Conservation (phyloP, 2,888 invertebrate species). For the Ornithoptera priamus region DNA sequence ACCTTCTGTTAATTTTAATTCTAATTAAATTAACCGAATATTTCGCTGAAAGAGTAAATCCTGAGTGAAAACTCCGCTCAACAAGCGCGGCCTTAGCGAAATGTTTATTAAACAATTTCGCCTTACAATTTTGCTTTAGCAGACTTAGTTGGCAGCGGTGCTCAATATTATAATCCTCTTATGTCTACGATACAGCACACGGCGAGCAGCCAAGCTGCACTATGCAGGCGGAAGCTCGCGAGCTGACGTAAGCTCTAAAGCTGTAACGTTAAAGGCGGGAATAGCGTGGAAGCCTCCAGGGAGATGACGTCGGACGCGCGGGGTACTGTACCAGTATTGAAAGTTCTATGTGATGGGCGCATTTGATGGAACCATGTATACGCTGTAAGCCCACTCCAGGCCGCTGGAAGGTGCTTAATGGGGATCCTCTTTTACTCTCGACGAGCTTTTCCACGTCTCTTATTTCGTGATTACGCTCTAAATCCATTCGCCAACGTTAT, state of each 20-base stretch:
- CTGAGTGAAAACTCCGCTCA: slow-evolving; percentile 6
- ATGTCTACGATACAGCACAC: slow-evolving; percentile 43
- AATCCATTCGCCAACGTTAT: background rate
- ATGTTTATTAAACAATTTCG: slow-evolving; percentile 55
- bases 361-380: slow-evolving; percentile 28
- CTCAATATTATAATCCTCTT: slow-evolving; percentile 52
- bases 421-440: slow-evolving; percentile 33
- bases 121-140: slow-evolving; percentile 48
- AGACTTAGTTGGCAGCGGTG: slow-evolving; percentile 44
- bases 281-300: background rate
- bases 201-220: slow-evolving; percentile 18
- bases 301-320: slow-evolving; percentile 2
- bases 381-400: slow-evolving; percentile 38
- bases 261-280: background rate
- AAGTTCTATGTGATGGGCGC: slow-evolving; percentile 30
- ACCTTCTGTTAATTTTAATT: no score
- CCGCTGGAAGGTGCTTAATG: slow-evolving; percentile 39
- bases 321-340: slow-evolving; percentile 22
- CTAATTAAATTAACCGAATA: no score
- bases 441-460: slow-evolving; percentile 35
- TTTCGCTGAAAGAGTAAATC: background rate
- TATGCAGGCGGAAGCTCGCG: background rate
- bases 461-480: slow-evolving; percentile 13
- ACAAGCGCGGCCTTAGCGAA: slow-evolving; percentile 32
- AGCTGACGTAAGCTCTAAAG: background rate